Conservation (phyloP, 1,140 invertebrate genomes). For the Scaptomyza hsui region DNA sequence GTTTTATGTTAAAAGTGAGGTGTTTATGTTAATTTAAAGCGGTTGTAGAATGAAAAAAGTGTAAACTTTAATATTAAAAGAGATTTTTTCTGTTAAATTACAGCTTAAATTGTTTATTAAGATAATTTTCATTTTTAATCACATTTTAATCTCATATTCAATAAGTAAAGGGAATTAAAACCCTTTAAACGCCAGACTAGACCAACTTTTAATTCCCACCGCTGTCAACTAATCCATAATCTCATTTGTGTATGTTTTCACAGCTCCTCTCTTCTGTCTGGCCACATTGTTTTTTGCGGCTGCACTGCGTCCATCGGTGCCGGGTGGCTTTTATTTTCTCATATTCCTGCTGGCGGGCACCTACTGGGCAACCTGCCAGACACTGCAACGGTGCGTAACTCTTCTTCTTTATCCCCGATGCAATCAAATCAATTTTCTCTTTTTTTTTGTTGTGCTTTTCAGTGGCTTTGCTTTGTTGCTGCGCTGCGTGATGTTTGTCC, state of each 20-base stretch:
- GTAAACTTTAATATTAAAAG: too few relatives aligned
- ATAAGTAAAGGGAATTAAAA: not conserved
- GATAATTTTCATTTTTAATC: too few relatives aligned
- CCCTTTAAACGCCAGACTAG: too few relatives aligned
- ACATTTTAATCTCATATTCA: too few relatives aligned
- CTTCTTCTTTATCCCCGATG: not conserved
- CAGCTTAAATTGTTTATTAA: too few relatives aligned
- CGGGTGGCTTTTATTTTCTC: conserved; percentile 93
- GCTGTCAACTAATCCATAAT: not conserved
- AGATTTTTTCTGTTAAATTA: too few relatives aligned
- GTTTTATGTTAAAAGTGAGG: too few relatives aligned
- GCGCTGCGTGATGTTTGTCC: conserved; percentile 89
- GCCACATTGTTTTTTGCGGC: conserved; percentile 91
- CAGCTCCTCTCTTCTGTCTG: conserved; percentile 90
- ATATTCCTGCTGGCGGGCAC: conserved; percentile 93
- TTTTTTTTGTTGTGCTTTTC: conserved; percentile 25
- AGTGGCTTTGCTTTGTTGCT: conserved; percentile 90
- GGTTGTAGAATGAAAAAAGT: too few relatives aligned
- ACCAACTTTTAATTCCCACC: too few relatives aligned
- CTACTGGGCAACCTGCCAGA: conserved; percentile 93
- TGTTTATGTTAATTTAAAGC: too few relatives aligned
- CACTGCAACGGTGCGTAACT: conserved; percentile 85
- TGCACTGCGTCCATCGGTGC: conserved; percentile 90
- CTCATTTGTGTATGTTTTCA: conserved; percentile 18
- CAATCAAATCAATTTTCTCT: conserved; percentile 39